These are phyloP conservation scores for Idaea straminata DNA, from an alignment of 2,888 invertebrate genomes.

Conservation along the genomic window DNA sequence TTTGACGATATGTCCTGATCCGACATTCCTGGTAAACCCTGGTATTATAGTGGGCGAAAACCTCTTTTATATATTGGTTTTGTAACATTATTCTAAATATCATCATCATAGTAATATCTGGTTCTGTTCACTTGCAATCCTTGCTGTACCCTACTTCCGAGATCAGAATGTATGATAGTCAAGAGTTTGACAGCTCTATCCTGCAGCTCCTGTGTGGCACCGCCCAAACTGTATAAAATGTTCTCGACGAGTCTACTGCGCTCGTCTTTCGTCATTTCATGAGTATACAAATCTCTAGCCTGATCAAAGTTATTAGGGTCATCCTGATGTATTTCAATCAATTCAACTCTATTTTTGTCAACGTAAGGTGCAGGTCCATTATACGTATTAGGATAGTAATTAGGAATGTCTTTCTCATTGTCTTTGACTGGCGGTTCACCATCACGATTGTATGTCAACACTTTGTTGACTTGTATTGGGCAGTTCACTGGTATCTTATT, in stretches of 20 bases:
- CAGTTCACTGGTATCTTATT: slow-evolving; percentile 96
- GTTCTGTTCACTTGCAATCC: slow-evolving; percentile 9
- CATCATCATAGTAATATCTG: not conserved
- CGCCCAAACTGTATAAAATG: slow-evolving; percentile 84
- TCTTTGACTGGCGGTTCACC: slow-evolving; percentile 87
- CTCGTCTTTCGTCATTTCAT: slow-evolving; percentile 86
- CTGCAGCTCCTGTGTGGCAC: slow-evolving; percentile 79
- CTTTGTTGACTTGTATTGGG: slow-evolving; percentile 82
- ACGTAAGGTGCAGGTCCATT: slow-evolving; percentile 86
- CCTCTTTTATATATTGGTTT: too few species aligned
- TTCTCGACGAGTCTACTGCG: slow-evolving; percentile 86
- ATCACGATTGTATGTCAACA: slow-evolving; percentile 91
- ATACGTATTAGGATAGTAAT: slow-evolving; percentile 97
- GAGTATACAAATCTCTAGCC: slow-evolving; percentile 71
- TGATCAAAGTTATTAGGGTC: slow-evolving; percentile 94
- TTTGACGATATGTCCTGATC: too few species aligned
- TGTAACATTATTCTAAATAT: not conserved
- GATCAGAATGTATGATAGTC: slow-evolving; percentile 10
- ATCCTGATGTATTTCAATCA: slow-evolving; percentile 82
- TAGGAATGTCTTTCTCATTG: slow-evolving; percentile 92
- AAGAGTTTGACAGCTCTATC: slow-evolving; percentile 13
- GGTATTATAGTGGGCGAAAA: too few species aligned
- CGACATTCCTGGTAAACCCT: too few species aligned
- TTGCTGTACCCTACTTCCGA: slow-evolving; percentile 12
- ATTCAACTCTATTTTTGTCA: slow-evolving; percentile 73